These are phyloP conservation scores for Trichosurus vulpecula DNA, from an alignment of 2,797 vertebrate species.

Conservation along the genomic window DNA sequence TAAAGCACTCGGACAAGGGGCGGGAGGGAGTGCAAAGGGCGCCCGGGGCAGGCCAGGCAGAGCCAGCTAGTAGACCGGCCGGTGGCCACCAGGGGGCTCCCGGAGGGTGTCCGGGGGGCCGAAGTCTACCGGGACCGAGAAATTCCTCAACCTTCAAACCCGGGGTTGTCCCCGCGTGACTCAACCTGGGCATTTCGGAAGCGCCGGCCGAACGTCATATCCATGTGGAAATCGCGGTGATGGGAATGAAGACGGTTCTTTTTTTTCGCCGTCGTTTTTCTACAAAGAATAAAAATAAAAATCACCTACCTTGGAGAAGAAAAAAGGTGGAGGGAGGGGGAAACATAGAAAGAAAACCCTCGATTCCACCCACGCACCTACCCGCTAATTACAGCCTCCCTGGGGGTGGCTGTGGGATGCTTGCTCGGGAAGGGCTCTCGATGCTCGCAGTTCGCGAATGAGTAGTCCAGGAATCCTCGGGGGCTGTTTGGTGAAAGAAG, in stretches of 20 bases:
- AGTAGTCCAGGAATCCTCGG: neutral
- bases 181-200: constrained; percentile 77
- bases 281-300: constrained; percentile 71
- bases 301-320: constrained; percentile 64
- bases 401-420: neutral
- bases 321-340: constrained; percentile 44
- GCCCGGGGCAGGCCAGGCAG: neutral
- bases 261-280: constrained; percentile 68
- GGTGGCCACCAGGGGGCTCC: constrained; percentile 62
- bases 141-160: constrained; percentile 61
- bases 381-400: neutral
- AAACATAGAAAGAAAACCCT: constrained; percentile 73
- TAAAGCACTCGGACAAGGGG: neutral
- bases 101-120: neutral
- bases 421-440: constrained; percentile 39
- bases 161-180: constrained; percentile 78
- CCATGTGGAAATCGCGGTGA: constrained; percentile 79
- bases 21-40: neutral
- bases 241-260: constrained; percentile 76
- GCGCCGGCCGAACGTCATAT: constrained; percentile 72
- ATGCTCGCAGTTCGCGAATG: neutral
- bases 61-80: neutral
- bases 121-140: neutral
- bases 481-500: constrained; percentile 22
- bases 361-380: constrained; percentile 58